Conservation (phyloP, 2,797 vertebrate genomes). For the Dallia pectoralis region DNA sequence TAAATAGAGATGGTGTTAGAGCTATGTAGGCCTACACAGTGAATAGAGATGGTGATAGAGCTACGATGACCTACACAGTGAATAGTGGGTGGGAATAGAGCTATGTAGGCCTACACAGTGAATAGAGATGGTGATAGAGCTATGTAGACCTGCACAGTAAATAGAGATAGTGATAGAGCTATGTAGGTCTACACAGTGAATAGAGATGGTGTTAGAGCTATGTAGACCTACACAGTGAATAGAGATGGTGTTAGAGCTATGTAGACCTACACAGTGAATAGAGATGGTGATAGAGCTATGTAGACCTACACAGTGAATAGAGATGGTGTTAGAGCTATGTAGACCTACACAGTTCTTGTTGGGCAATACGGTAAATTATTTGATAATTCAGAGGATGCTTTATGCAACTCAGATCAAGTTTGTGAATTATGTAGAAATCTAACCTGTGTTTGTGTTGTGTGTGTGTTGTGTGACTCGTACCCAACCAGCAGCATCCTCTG, state of each 20-base stretch:
- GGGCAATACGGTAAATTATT: not conserved
- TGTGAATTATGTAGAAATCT: not conserved
- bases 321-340: too few relatives aligned
- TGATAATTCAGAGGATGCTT: not conserved
- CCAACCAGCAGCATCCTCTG: conserved; percentile 25
- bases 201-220: conserved; percentile 17
- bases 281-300: conserved; percentile 20
- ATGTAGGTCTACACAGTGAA: conserved; percentile 50
- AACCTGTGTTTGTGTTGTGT: not conserved
- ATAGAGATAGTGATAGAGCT: too few relatives aligned
- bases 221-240: conserved; percentile 53
- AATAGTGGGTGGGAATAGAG: not conserved
- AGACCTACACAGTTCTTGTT: conserved; percentile 25
- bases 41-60: conserved; percentile 35
- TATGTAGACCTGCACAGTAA: conserved; percentile 54
- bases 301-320: conserved; percentile 52
- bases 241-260: too few relatives aligned
- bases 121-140: conserved; percentile 30
- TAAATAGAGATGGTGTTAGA: conserved; percentile 18
- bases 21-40: too few relatives aligned
- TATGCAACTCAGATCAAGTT: not conserved
- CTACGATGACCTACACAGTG: conserved; percentile 53
- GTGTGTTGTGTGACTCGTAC: conserved; percentile 1
- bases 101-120: too few relatives aligned
- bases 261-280: conserved; percentile 47